A percentile compares a stretch with the other conserved stretches of the same genome.
Evolutionary conservation across 1,140 invertebrate species (phyloP).

Genomic region (Dendroctonus ponderosae): DNA sequence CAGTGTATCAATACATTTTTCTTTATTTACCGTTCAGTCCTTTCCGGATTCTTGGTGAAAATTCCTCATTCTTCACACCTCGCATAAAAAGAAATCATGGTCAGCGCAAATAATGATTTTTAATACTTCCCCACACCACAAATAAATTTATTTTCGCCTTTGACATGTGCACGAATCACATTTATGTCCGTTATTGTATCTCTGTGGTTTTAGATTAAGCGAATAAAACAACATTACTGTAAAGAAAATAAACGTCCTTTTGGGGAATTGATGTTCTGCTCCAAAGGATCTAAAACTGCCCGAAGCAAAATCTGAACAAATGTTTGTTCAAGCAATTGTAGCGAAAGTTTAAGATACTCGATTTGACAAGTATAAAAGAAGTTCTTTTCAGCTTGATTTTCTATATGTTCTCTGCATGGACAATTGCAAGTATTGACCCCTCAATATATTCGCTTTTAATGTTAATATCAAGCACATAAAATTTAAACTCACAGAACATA

Average conservation of each 20-base stretch:
- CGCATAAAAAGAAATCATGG: no score
- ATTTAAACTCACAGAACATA: no score
- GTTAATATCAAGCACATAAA: no score
- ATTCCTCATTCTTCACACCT: no score
- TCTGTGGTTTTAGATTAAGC: neutral
- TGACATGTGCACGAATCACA: neutral
- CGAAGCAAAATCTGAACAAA: slow-evolving; percentile 18
- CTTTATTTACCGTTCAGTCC: no score
- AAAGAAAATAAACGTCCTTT: slow-evolving; percentile 14
- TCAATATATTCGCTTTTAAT: no score
- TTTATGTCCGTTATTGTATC: neutral
- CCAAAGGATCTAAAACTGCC: slow-evolving; percentile 5
- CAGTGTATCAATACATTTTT: no score
- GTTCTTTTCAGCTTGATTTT: slow-evolving; percentile 1
- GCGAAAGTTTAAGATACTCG: slow-evolving; percentile 9
- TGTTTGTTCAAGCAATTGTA: slow-evolving; percentile 19
- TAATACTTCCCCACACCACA: no score
- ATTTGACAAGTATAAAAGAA: neutral
- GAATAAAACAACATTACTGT: neutral
- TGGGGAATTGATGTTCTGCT: slow-evolving; percentile 11
- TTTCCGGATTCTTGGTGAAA: no score
- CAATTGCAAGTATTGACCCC: no score
- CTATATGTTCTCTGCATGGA: neutral
- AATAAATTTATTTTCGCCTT: no score
- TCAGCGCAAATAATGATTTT: no score